A percentile compares a stretch with the other conserved stretches of the same genome.
Conservation (phyloP, 1,140 invertebrate species). For the Drosophila orena region DNA sequence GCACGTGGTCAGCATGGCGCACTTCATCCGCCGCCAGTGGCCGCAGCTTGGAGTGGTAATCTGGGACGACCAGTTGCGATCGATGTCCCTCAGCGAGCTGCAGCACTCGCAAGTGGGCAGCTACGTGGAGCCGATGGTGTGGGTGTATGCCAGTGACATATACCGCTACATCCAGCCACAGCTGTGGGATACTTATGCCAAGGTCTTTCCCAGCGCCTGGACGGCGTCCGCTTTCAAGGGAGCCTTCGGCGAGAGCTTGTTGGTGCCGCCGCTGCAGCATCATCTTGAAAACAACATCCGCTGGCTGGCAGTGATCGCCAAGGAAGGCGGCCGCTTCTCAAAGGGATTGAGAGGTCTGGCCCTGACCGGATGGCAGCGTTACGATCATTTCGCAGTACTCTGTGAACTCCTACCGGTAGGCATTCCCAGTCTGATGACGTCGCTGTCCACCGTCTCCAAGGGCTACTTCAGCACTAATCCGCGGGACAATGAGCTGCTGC, state of each 20-base stretch:
- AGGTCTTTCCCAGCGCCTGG: conserved; percentile 95
- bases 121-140: conserved; percentile 94
- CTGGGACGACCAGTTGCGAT: conserved; percentile 98
- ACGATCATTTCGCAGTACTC: conserved; percentile 95
- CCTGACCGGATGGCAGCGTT: conserved; percentile 92
- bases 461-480: conserved; percentile 88
- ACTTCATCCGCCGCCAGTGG: conserved; percentile 88
- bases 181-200: conserved; percentile 92
- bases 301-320: conserved; percentile 89
- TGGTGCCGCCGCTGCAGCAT: conserved; percentile 88
- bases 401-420: conserved; percentile 95
- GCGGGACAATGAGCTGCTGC: conserved; percentile 86
- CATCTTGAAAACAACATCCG: conserved; percentile 90
- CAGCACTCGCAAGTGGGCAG: conserved; percentile 89
- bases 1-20: conserved; percentile 88
- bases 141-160: conserved; percentile 90
- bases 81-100: conserved; percentile 89
- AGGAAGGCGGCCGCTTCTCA: conserved; percentile 82
- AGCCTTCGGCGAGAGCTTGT: conserved; percentile 92
- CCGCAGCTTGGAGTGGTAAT: conserved; percentile 91
- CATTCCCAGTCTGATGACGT: conserved; percentile 91
- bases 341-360: conserved; percentile 88
- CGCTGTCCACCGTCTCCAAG: conserved; percentile 87
- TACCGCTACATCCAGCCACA: conserved; percentile 85
- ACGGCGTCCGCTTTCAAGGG: conserved; percentile 86